Conservation (phyloP, 2,888 invertebrate genomes). For the Cotesia congregata region DNA sequence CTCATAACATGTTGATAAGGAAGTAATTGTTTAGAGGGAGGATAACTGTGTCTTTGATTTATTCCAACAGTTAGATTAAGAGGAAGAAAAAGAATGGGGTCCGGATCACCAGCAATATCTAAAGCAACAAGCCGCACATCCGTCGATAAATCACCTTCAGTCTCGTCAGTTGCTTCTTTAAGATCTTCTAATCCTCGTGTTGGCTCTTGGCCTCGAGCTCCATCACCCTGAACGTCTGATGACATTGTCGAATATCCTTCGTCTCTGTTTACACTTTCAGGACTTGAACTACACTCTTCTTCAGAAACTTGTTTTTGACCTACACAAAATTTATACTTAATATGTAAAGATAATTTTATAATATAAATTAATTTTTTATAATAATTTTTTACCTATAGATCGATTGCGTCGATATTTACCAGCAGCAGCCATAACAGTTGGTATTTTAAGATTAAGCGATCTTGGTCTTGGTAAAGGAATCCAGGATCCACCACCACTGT, state of each 20-base stretch:
- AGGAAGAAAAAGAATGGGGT: slow-evolving; percentile 79
- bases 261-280: slow-evolving; percentile 83
- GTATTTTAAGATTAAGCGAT: slow-evolving; percentile 79
- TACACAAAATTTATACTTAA: too few species aligned
- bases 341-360: too few species aligned
- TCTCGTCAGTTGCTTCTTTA: slow-evolving; percentile 82
- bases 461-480: slow-evolving; percentile 79
- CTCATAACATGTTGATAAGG: slow-evolving; percentile 83
- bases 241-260: slow-evolving; percentile 90
- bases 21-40: slow-evolving; percentile 78
- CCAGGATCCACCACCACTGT: slow-evolving; percentile 74
- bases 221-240: slow-evolving; percentile 83
- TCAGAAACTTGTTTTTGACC: slow-evolving; percentile 73
- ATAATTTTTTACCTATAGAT: slow-evolving; percentile 67
- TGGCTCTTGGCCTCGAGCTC: slow-evolving; percentile 73
- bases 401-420: slow-evolving; percentile 70
- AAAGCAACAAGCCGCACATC: slow-evolving; percentile 73
- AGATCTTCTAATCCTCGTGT: slow-evolving; percentile 78
- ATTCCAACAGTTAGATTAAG: slow-evolving; percentile 76
- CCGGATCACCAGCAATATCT: slow-evolving; percentile 75
- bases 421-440: slow-evolving; percentile 71
- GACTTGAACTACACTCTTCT: slow-evolving; percentile 81
- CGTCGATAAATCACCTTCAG: slow-evolving; percentile 73
- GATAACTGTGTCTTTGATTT: slow-evolving; percentile 80
- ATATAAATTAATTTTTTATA: too few species aligned